Conservation (phyloP, 2,888 invertebrate species). For the Latrodectus hesperus region DNA sequence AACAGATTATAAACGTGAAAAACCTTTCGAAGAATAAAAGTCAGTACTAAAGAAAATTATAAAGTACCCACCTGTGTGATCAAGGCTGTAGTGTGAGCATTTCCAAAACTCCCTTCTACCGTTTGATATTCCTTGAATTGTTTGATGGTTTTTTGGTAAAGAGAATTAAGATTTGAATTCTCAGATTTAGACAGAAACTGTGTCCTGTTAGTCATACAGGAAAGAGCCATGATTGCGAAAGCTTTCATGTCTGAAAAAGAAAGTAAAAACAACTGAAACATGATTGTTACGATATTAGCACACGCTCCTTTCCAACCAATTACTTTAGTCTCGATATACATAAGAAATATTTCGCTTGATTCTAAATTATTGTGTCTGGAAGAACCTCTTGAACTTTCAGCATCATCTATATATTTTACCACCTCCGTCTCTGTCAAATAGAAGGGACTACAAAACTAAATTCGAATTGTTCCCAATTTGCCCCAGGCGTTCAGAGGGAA, state of each 20-base stretch:
- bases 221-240: conserved; percentile 29
- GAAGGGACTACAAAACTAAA: background rate
- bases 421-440: conserved; percentile 47
- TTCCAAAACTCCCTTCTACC: conserved; percentile 42
- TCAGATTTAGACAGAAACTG: background rate
- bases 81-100: no score
- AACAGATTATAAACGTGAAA: no score
- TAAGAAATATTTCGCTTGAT: conserved; percentile 19
- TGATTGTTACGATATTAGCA: conserved; percentile 43
- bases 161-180: background rate
- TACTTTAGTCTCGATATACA: conserved; percentile 25
- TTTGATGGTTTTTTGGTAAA: background rate
- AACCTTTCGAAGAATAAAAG: no score
- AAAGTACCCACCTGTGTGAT: no score
- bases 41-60: no score
- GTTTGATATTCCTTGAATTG: conserved; percentile 7
- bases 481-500: conserved; percentile 37
- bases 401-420: conserved; percentile 49
- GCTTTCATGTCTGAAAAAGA: conserved; percentile 34
- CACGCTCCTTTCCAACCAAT: conserved; percentile 34
- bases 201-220: background rate
- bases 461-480: conserved; percentile 21
- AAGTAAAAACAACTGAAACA: background rate
- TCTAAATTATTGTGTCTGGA: conserved; percentile 40
- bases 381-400: conserved; percentile 37